Conservation (phyloP, 2,797 vertebrate species). For the Fistularia tabacaria region DNA sequence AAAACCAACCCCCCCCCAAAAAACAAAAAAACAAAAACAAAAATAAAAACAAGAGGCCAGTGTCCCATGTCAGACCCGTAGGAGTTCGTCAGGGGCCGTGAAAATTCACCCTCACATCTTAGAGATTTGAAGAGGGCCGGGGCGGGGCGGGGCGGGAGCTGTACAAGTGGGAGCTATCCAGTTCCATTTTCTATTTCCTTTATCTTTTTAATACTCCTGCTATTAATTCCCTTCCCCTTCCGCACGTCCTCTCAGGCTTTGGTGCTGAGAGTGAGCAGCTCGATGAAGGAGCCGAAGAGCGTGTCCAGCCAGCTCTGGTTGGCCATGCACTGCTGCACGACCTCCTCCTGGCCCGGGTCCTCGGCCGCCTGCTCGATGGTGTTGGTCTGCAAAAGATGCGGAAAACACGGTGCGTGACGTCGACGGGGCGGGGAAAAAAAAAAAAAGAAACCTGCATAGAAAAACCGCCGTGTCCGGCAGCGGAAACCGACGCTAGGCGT, state of each 20-base stretch:
- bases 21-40: conserved; percentile 39
- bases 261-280: conserved; percentile 87
- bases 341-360: conserved; percentile 92
- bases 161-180: conserved; percentile 61
- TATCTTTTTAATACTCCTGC: conserved; percentile 34
- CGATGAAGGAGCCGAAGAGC: conserved; percentile 89
- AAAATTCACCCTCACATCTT: conserved; percentile 59
- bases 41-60: conserved; percentile 60
- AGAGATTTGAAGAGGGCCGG: conserved; percentile 52
- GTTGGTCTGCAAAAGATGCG: conserved; percentile 79
- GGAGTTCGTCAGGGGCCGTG: conserved; percentile 51
- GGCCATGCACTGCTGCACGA: conserved; percentile 95
- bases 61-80: conserved; percentile 59
- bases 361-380: conserved; percentile 88
- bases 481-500: too few relatives aligned
- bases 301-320: conserved; percentile 93
- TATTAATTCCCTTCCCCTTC: conserved; percentile 18
- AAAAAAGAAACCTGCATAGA: background rate
- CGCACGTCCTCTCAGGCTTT: conserved; percentile 63
- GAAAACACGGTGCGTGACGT: too few relatives aligned
- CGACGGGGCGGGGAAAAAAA: background rate
- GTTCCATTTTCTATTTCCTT: conserved; percentile 24
- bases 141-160: conserved; percentile 48
- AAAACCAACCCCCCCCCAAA: too few relatives aligned
- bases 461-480: too few relatives aligned